phyloP scores from a whole-genome alignment of 2,888 invertebrate genomes.

The Platerodrilus igneus region DNA sequence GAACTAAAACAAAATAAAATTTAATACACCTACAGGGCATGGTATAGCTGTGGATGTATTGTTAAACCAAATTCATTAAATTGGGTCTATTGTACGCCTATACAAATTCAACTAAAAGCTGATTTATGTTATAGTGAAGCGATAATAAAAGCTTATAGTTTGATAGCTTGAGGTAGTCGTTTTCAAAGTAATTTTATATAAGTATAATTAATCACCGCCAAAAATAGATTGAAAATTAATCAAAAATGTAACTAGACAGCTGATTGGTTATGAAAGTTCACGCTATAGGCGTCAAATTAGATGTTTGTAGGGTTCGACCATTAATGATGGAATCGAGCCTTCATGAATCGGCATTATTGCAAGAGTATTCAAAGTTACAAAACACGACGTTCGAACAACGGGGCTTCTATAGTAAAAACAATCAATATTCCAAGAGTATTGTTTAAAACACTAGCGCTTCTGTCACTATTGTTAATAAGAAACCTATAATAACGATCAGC shows the following conservation, averaged over 20 bases:
- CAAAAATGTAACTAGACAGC: conserved; percentile 51
- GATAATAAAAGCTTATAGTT: too few relatives aligned
- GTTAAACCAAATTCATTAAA: too few relatives aligned
- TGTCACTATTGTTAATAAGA: conserved; percentile 37
- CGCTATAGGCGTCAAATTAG: conserved; percentile 49
- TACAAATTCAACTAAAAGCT: too few relatives aligned
- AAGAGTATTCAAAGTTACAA: conserved; percentile 10
- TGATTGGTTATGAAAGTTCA: conserved; percentile 49
- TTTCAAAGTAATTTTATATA: conserved; percentile 35
- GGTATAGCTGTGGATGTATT: too few relatives aligned
- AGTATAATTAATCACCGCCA: conserved; percentile 48
- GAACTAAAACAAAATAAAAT: too few relatives aligned
- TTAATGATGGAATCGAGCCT: conserved; percentile 17
- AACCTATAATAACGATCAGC: conserved; percentile 36
- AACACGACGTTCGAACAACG: conserved; percentile 14
- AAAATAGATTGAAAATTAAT: conserved; percentile 51
- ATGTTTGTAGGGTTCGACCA: conserved; percentile 37
- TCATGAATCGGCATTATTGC: conserved; percentile 16
- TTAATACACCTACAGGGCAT: too few relatives aligned
- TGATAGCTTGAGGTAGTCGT: conserved; percentile 32
- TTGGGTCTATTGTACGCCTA: too few relatives aligned
- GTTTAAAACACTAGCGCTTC: conserved; percentile 31
- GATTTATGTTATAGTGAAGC: too few relatives aligned
- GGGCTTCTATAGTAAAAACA: conserved; percentile 21
- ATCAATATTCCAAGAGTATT: conserved; percentile 32